Conservation (phyloP, 1,140 invertebrate genomes). For the Trichonephila clavipes region DNA sequence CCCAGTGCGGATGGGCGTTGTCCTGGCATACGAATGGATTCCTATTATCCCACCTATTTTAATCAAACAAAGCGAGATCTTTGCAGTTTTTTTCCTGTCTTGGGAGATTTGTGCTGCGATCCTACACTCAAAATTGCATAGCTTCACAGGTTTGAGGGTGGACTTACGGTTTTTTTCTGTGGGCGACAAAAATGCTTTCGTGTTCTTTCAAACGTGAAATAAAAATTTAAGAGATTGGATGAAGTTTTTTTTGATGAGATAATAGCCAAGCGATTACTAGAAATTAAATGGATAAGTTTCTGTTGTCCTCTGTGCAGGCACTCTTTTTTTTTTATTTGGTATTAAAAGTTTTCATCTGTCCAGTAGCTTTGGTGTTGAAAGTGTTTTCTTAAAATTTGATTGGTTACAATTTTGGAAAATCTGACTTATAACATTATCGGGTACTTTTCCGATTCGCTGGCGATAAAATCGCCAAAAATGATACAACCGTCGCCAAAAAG, state of each 20-base stretch:
- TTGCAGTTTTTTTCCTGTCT: constrained; percentile 1
- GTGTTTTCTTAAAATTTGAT: too few species aligned
- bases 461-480: too few species aligned
- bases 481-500: too few species aligned
- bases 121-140: constrained; percentile 18
- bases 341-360: too few species aligned
- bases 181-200: neutral
- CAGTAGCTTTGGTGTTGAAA: too few species aligned
- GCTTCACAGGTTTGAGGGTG: neutral
- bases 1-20: constrained; percentile 60
- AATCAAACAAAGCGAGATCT: constrained; percentile 60
- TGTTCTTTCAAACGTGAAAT: neutral
- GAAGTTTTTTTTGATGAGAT: neutral
- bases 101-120: constrained; percentile 42
- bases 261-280: too few species aligned
- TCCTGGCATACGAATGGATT: constrained; percentile 1
- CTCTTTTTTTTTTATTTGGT: too few species aligned
- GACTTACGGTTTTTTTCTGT: neutral
- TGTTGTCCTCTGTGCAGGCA: too few species aligned
- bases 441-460: too few species aligned
- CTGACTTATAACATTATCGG: too few species aligned
- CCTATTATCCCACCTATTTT: constrained; percentile 68
- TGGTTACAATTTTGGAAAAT: too few species aligned
- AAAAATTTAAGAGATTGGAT: neutral
- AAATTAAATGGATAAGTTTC: too few species aligned